A percentile compares a stretch with the other conserved stretches of the same genome.
Evolutionary conservation across 2,888 invertebrate species (phyloP).

Genomic region (Netelia inedita): DNA sequence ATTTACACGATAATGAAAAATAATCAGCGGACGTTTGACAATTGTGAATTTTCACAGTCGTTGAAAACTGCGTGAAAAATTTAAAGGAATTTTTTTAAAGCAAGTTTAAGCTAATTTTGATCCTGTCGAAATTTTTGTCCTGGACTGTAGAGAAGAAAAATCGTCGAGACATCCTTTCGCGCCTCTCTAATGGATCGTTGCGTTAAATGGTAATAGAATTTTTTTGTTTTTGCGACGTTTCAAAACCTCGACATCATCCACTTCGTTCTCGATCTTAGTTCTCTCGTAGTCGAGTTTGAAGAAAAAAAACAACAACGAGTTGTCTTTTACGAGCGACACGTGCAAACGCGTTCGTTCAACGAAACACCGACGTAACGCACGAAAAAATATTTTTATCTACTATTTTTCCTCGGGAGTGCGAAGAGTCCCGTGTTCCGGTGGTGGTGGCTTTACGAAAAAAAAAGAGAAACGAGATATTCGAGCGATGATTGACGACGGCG

Average conservation of each 20-base stretch:
- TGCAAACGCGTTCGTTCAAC: conserved; percentile 38
- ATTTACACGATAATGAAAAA: too few relatives aligned
- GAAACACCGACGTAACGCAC: conserved; percentile 18
- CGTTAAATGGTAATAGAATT: not conserved
- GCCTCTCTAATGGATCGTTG: not conserved
- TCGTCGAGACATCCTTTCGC: not conserved
- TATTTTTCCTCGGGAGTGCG: conserved; percentile 23
- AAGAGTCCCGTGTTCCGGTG: not conserved
- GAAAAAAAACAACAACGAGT: conserved; percentile 1
- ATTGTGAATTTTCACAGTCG: too few relatives aligned
- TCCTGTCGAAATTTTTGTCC: too few relatives aligned
- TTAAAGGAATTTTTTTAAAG: too few relatives aligned
- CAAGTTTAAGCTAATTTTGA: too few relatives aligned
- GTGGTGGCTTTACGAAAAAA: conserved; percentile 10
- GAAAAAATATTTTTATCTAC: conserved; percentile 28
- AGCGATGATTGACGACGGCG: conserved; percentile 55
- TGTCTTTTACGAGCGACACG: conserved; percentile 7
- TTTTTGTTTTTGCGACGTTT: not conserved
- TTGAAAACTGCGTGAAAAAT: too few relatives aligned
- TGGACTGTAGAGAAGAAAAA: not conserved
- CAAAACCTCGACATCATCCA: not conserved
- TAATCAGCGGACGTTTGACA: too few relatives aligned
- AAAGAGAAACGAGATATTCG: conserved; percentile 20
- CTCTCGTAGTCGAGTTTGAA: not conserved
- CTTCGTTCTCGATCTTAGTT: conserved; percentile 5